Percentiles rank a stretch among this genome's conserved stretches.
phyloP scores from a whole-genome alignment of 2,113 vertebrate genomes.

The Axis porcinus region DNA sequence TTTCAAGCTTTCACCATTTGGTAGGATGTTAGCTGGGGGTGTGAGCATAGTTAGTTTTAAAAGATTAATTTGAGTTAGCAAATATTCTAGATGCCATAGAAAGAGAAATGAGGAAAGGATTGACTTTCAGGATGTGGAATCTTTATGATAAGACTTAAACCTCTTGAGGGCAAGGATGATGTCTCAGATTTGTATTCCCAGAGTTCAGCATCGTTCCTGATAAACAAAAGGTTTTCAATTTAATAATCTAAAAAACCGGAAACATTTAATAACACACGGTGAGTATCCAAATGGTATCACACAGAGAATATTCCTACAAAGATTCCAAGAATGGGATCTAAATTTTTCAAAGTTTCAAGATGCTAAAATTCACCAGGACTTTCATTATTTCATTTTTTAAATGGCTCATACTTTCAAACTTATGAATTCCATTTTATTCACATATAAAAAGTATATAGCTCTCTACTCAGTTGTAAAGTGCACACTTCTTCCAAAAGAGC shows the following conservation, averaged over 20 bases:
- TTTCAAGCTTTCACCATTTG: neutral
- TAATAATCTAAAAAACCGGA: neutral
- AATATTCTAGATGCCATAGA: neutral
- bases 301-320: neutral
- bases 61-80: neutral
- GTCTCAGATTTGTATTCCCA: neutral
- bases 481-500: neutral
- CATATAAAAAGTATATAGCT: neutral
- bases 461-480: neutral
- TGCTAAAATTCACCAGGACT: neutral
- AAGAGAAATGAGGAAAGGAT: neutral
- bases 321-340: neutral
- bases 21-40: neutral
- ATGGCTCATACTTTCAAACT: neutral
- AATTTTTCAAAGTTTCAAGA: neutral
- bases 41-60: neutral
- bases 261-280: neutral
- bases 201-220: neutral
- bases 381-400: neutral
- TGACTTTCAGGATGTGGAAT: neutral
- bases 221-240: neutral
- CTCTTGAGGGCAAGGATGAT: neutral
- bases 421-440: neutral
- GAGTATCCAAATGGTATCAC: neutral
- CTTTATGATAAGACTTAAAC: neutral